Conservation (phyloP, 1,140 invertebrate genomes). For the Macrobrachium nipponense region DNA sequence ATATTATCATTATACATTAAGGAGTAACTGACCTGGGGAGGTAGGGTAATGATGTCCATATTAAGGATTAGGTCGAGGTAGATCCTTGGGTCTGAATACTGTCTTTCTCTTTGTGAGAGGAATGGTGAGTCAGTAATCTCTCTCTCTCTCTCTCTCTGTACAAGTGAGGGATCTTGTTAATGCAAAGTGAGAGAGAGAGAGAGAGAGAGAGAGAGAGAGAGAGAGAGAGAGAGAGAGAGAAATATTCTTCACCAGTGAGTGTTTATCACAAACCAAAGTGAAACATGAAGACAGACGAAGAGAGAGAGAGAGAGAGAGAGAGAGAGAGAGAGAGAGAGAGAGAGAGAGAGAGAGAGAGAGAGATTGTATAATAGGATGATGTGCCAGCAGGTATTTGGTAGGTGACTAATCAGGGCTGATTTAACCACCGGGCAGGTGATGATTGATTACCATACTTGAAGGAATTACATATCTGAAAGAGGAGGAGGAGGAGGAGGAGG, state of each 20-base stretch:
- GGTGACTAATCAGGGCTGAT: too few species aligned
- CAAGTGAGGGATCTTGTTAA: neutral
- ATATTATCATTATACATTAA: constrained; percentile 12
- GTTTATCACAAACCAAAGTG: too few species aligned
- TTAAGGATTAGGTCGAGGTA: constrained; percentile 9
- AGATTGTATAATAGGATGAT: too few species aligned
- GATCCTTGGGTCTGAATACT: neutral
- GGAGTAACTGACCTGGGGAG: constrained; percentile 27
- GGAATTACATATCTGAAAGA: neutral
- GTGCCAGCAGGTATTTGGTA: too few species aligned
- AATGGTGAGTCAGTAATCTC: neutral
- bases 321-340: neutral
- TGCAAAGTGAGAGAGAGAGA: neutral
- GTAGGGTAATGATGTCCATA: constrained; percentile 1
- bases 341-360: neutral
- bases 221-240: too few species aligned
- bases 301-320: neutral
- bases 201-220: neutral
- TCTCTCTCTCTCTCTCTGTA: neutral
- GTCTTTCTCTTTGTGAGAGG: neutral
- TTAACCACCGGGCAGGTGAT: too few species aligned
- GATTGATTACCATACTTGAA: neutral
- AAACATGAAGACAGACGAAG: neutral
- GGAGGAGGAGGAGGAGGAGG: neutral
- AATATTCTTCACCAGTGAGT: too few species aligned